phyloP scores from a whole-genome alignment of 1,140 invertebrate species.

The Tribolium castaneum region DNA sequence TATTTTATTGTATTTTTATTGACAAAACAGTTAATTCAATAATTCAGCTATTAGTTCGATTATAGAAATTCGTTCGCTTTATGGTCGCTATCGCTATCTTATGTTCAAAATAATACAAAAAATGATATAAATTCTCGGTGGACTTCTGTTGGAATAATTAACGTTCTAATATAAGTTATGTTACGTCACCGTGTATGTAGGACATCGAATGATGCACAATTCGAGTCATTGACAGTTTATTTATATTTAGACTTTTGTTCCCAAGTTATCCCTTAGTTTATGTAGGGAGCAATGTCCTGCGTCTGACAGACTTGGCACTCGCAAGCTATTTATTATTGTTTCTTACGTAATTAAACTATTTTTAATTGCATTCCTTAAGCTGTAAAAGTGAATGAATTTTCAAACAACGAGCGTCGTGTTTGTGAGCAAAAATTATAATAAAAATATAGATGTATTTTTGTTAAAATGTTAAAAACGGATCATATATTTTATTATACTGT shows the following conservation, averaged over 20 bases:
- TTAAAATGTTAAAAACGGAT: no score
- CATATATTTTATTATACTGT: no score
- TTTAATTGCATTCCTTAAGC: constrained; percentile 42
- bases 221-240: constrained; percentile 54
- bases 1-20: no score
- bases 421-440: no score
- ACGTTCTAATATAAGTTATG: not conserved
- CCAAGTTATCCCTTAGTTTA: constrained; percentile 48
- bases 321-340: constrained; percentile 48
- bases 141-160: not conserved
- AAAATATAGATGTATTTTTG: no score
- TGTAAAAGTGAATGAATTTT: constrained; percentile 39
- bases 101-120: no score
- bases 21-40: no score
- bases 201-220: constrained; percentile 21
- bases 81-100: no score
- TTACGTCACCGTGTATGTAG: constrained; percentile 8
- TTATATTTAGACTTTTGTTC: constrained; percentile 55
- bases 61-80: no score
- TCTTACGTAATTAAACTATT: constrained; percentile 52
- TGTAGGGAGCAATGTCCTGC: constrained; percentile 50
- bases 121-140: no score
- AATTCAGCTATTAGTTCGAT: no score
- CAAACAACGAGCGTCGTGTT: not conserved
- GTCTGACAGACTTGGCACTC: constrained; percentile 52